phyloP scores from a whole-genome alignment of 2,888 invertebrate species.

The Lithophane leautieri region DNA sequence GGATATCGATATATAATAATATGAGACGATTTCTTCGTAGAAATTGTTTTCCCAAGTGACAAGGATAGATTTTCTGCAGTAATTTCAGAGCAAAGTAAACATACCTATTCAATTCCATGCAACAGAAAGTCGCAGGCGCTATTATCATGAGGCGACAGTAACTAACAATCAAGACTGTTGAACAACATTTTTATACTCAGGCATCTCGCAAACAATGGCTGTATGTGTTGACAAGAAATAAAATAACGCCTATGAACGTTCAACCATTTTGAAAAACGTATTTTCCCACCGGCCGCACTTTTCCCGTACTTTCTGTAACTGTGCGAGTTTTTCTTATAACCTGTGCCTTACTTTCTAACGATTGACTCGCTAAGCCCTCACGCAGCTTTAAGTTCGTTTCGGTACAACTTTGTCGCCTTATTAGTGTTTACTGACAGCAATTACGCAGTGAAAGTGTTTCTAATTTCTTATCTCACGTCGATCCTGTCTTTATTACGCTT shows the following conservation, averaged over 20 bases:
- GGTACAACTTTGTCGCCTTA: constrained; percentile 75
- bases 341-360: constrained; percentile 73
- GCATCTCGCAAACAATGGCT: constrained; percentile 66
- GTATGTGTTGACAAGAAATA: constrained; percentile 62
- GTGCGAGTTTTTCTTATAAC: constrained; percentile 71
- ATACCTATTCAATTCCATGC: constrained; percentile 22
- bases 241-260: constrained; percentile 57
- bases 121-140: constrained; percentile 28
- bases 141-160: constrained; percentile 54
- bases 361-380: constrained; percentile 62
- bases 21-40: constrained; percentile 41
- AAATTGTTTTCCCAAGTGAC: constrained; percentile 33
- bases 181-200: constrained; percentile 64
- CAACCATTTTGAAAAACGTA: constrained; percentile 62
- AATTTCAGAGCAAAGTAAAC: constrained; percentile 28
- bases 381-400: constrained; percentile 47
- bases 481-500: constrained; percentile 69
- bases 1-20: constrained; percentile 55
- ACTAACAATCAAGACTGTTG: constrained; percentile 61
- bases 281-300: constrained; percentile 72
- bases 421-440: constrained; percentile 78
- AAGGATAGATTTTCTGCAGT: constrained; percentile 23
- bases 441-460: constrained; percentile 86
- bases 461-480: constrained; percentile 77
- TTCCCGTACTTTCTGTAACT: constrained; percentile 75